A percentile compares a stretch with the other conserved stretches of the same genome.
Evolutionary conservation across 2,888 invertebrate genomes (phyloP).

Genomic region (Hoplodrina ambigua): DNA sequence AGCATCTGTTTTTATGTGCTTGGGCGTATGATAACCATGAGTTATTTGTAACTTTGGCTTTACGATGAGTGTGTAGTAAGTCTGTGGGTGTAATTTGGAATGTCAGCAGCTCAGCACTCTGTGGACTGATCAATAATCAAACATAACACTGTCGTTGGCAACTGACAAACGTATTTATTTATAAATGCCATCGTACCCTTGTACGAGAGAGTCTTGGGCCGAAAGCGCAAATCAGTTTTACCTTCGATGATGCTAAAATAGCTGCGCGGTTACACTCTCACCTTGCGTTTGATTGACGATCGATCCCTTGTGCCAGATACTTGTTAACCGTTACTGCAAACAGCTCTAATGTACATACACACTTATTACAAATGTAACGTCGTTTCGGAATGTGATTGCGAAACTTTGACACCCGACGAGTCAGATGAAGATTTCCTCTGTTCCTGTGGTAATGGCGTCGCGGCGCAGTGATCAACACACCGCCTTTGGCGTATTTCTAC

Average conservation of each 20-base stretch:
- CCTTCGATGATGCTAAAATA: slow-evolving; percentile 90
- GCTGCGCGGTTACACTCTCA: slow-evolving; percentile 88
- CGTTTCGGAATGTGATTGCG: slow-evolving; percentile 70
- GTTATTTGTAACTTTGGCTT: slow-evolving; percentile 40
- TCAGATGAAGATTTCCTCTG: slow-evolving; percentile 72
- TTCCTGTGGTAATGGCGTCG: slow-evolving; percentile 69
- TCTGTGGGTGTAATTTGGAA: slow-evolving; percentile 48
- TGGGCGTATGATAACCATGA: slow-evolving; percentile 51
- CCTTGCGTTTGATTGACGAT: slow-evolving; percentile 91
- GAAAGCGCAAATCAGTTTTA: slow-evolving; percentile 90
- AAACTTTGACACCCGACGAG: slow-evolving; percentile 67
- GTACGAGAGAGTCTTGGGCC: slow-evolving; percentile 87
- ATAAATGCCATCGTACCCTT: slow-evolving; percentile 87
- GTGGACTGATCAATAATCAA: slow-evolving; percentile 75
- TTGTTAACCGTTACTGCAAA: slow-evolving; percentile 84
- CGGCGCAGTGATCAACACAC: slow-evolving; percentile 65
- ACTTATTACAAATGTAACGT: slow-evolving; percentile 71
- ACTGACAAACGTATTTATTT: slow-evolving; percentile 86
- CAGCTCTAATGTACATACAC: slow-evolving; percentile 74
- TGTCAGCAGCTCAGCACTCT: slow-evolving; percentile 67
- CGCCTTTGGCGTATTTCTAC: slow-evolving; percentile 80
- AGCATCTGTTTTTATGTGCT: slow-evolving; percentile 32
- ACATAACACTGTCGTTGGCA: slow-evolving; percentile 79
- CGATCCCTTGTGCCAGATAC: slow-evolving; percentile 90
- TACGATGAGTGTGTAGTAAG: slow-evolving; percentile 41